phyloP scores from a whole-genome alignment of 2,888 invertebrate species.

The Synergus gifuensis region DNA sequence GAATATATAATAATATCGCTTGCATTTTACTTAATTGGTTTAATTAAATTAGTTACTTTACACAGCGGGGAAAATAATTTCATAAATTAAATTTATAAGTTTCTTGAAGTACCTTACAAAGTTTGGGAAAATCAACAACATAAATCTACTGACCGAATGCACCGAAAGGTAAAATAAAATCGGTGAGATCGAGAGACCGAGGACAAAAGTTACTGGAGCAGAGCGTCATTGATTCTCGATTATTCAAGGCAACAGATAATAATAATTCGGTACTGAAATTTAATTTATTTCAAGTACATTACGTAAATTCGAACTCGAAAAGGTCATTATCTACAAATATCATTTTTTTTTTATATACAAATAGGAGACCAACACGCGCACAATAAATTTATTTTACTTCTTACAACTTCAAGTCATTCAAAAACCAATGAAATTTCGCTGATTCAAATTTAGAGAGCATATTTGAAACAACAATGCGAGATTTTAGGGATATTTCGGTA shows the following conservation, averaged over 20 bases:
- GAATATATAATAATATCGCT: background rate
- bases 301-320: background rate
- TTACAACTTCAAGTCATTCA: no score
- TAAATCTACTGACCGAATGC: background rate
- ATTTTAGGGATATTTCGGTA: no score
- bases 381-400: no score
- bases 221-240: constrained; percentile 9
- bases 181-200: background rate
- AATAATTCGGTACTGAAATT: constrained; percentile 12
- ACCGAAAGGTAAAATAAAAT: constrained; percentile 3
- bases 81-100: background rate
- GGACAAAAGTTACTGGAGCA: constrained; percentile 28
- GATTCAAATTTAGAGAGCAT: no score
- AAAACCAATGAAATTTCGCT: no score
- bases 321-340: no score
- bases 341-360: no score
- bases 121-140: background rate
- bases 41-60: background rate
- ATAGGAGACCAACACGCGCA: no score
- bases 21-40: background rate
- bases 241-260: constrained; percentile 21
- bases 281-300: constrained; percentile 6
- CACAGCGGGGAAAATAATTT: background rate
- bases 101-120: background rate
- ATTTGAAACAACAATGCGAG: no score